Evolutionary conservation across 2,797 vertebrate genomes (phyloP).

Genomic region (Cyprinella venusta): DNA sequence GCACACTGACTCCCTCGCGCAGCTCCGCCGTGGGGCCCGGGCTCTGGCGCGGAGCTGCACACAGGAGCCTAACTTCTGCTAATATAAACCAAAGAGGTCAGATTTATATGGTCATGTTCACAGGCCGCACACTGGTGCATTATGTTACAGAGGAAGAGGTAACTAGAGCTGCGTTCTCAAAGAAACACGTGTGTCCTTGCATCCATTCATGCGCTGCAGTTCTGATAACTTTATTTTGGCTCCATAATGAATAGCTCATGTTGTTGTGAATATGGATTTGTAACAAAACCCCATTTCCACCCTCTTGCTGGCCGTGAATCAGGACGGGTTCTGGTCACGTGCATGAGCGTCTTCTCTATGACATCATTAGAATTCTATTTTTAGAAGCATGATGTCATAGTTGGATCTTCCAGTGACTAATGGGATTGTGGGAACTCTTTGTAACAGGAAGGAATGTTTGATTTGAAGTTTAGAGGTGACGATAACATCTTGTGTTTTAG

Average conservation of each 20-base stretch:
- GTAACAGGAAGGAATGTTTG: not conserved
- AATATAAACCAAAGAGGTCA: constrained; percentile 60
- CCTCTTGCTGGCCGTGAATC: not conserved
- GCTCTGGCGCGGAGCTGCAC: constrained; percentile 48
- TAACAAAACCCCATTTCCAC: not conserved
- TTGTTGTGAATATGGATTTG: constrained; percentile 15
- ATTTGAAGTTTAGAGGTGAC: not conserved
- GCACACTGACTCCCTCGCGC: constrained; percentile 16
- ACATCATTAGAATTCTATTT: constrained; percentile 18
- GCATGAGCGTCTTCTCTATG: not conserved
- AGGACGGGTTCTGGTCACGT: constrained; percentile 10
- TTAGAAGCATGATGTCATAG: constrained; percentile 38
- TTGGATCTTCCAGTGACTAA: constrained; percentile 19
- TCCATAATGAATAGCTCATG: constrained; percentile 15
- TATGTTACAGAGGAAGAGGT: not conserved
- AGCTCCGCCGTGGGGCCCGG: constrained; percentile 40
- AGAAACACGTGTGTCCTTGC: not conserved
- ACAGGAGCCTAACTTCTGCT: constrained; percentile 54
- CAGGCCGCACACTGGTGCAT: constrained; percentile 15
- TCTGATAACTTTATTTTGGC: not conserved
- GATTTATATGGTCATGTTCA: constrained; percentile 49
- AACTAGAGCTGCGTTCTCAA: not conserved
- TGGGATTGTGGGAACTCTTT: constrained; percentile 11
- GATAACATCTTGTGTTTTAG: not conserved
- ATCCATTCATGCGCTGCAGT: not conserved